Base-by-base conservation (phyloP, 2,888 invertebrate genomes). In the Hyalella azteca region DNA sequence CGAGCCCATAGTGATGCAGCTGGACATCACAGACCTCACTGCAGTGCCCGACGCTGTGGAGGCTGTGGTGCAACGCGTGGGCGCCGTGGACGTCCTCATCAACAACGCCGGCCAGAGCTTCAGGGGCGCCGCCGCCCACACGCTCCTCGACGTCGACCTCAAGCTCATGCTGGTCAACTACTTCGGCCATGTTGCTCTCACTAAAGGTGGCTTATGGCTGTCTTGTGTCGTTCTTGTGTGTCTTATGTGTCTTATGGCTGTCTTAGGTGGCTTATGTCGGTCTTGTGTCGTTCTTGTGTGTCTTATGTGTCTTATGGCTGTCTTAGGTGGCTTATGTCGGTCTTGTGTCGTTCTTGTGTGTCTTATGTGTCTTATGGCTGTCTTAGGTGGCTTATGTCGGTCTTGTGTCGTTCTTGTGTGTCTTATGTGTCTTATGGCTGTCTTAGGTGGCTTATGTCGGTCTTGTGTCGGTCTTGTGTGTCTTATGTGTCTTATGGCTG, bases 151-250 rank as follows among this genome's bases (percentile, higher is more conserved):
- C 87, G 95, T 97, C 13, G 93, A 96, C 88, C 90, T 93, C 82
- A 92, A 93, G 89, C 90, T 98, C 60, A 97, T 98, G 97, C 89
- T 92, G 49, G 93, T 96, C 9, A 99, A 99, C 90, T 98, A 95
- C 88, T 96, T 98, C 89, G 97, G 97, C 22, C 91, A 96, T 85
- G 92, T 97, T 79, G 94, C 94, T 48, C 89, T 98, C 39, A 95
- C 96, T 0, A 96, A 96, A 92, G 83, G 83, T 81, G 32, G 36
- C 36, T 0, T 19, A 13, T 9, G 45, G 45, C 15, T 7, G 45
- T 7, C 15, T 45, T 45, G 45, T 15, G 7, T 45, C 9, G 15
- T 7, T 11, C 45, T 11, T 45, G 45, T 45, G 7, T 11, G 45
- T 15, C 9, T 45, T 7, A 15, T 7, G 15, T 45, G 45, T 45